Evolutionary conservation across 23 tunicate species (phyloP), one percentile per base, ranked within the genome.

Genomic region (Phallusia fumigata): DNA sequence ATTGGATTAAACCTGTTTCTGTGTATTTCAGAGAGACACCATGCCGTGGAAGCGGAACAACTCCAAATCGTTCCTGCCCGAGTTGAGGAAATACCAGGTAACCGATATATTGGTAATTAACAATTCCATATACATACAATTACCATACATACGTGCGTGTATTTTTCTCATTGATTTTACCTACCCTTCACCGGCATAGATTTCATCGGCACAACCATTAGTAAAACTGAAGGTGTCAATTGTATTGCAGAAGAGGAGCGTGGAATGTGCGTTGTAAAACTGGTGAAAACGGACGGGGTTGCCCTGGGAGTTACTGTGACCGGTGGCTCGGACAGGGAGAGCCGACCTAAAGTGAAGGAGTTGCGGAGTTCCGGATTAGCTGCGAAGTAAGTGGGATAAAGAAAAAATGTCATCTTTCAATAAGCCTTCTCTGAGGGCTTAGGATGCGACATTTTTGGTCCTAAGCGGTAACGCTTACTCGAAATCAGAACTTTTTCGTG

Each of bases 291-390:
- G 32, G 90, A 90, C 2, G 97, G 92, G 5, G 75, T 33, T 36
- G 87, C 53, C n/a, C 51, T 96, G 85, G 99, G 99, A 65, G 81
- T 96, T 24, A 96, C 99, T 24, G 76, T 96, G 15, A 81, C 99
- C 12, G 99, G 99, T 1, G 99, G 99, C 10, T 72, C 73, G 18
- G 99, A 96, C 76, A 91, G 83, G 78, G 98, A 88, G 16, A 82
- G 87, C 10, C 52, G 94, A 75, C 98, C 98, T 0, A 75, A 88
- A 32, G 88, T 94, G 19, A 85, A 94, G 34, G 89, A 89, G 50
- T 52, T 94, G 65, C 64, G 98, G 53, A 47, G 78, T 53, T 33
- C 90, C 26, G 98, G 98, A 3, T 75, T 94, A 13, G 98, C 98
- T 52, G 88, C 95, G 30, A 94, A 85, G 98, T 94, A 79, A 65